phyloP scores from a whole-genome alignment of 1,140 invertebrate genomes.

The Hypsibius dujardini region DNA sequence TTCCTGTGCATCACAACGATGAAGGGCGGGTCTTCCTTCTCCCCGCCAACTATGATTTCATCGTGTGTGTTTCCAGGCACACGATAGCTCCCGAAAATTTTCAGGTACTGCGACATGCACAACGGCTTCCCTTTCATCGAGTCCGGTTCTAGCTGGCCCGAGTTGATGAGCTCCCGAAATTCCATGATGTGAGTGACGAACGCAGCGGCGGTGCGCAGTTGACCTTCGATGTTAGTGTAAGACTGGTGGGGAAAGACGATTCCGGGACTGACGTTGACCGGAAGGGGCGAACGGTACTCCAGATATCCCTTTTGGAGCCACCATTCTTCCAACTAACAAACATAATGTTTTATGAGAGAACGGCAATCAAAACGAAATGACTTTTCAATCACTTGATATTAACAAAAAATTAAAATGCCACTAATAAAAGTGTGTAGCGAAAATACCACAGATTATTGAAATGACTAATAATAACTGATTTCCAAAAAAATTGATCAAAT shows the following conservation, averaged over 20 bases:
- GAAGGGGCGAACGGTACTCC: constrained; percentile 22
- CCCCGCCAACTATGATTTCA: constrained; percentile 38
- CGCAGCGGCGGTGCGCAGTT: constrained; percentile 24
- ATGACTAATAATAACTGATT: too few species aligned
- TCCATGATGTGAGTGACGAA: constrained; percentile 24
- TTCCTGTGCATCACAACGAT: constrained; percentile 62
- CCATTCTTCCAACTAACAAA: constrained; percentile 24
- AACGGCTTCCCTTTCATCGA: constrained; percentile 56
- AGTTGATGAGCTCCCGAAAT: constrained; percentile 25
- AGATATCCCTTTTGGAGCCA: constrained; percentile 25
- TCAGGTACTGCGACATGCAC: constrained; percentile 73
- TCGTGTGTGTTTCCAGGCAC: constrained; percentile 50
- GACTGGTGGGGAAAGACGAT: constrained; percentile 21
- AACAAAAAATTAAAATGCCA: too few species aligned
- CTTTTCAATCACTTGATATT: too few species aligned
- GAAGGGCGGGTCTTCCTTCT: constrained; percentile 44
- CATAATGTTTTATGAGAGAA: too few species aligned
- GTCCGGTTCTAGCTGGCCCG: constrained; percentile 50
- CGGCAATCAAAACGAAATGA: too few species aligned
- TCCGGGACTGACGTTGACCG: constrained; percentile 23
- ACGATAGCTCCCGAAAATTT: constrained; percentile 66
- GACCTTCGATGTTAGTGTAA: constrained; percentile 21
- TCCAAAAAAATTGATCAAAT: too few species aligned
- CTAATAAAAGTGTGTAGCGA: too few species aligned
- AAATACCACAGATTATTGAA: too few species aligned